Conservation (phyloP, 2,113 vertebrate genomes). For the Nothocercus julius region DNA sequence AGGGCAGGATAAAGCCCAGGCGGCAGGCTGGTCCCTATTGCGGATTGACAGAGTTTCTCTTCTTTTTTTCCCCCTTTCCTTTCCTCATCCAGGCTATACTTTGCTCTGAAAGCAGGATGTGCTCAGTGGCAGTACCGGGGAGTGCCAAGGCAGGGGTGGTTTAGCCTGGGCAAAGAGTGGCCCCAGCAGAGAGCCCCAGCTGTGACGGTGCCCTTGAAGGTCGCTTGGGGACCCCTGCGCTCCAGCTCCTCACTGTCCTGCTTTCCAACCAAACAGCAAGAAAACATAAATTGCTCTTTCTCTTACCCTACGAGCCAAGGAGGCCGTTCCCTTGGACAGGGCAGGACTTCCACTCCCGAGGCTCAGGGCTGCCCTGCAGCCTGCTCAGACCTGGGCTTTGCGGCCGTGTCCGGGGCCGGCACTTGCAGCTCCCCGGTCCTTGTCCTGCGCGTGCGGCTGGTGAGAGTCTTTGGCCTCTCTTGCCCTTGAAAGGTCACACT, state of each 20-base stretch:
- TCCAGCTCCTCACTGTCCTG: accelerated
- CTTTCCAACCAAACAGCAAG: background rate
- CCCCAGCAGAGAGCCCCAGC: background rate
- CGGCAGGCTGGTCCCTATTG: accelerated
- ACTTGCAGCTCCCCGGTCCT: background rate
- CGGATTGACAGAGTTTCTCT: background rate
- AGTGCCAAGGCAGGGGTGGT: background rate
- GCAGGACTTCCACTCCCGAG: background rate
- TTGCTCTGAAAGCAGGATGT: accelerated
- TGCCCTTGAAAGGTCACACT: background rate
- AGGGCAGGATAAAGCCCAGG: background rate
- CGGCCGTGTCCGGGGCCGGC: accelerated
- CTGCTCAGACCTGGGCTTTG: accelerated
- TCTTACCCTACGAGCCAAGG: background rate
- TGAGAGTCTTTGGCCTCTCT: background rate
- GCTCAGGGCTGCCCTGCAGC: accelerated
- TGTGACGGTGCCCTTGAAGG: accelerated
- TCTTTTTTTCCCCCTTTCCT: background rate
- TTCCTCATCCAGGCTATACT: background rate
- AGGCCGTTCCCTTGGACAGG: background rate
- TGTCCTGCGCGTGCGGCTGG: background rate
- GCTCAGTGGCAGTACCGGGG: background rate
- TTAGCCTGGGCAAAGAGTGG: background rate
- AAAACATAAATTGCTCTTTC: background rate
- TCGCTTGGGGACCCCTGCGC: background rate